Conservation (phyloP, 2,113 vertebrate genomes). For the Laterallus jamaicensis region DNA sequence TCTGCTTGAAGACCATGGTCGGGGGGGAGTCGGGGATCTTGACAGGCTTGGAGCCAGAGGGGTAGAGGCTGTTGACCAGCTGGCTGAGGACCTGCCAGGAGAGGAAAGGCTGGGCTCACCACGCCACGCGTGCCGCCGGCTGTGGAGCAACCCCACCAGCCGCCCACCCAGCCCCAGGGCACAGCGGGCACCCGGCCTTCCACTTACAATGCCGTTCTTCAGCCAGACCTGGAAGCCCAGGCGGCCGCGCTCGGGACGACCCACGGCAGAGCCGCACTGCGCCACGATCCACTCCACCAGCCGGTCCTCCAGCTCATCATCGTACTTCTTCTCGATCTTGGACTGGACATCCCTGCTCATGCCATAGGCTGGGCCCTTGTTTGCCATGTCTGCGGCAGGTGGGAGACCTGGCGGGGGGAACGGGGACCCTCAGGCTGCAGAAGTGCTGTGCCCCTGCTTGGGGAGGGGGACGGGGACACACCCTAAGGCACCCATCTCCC, state of each 20-base stretch:
- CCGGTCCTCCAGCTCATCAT: conserved; percentile 89
- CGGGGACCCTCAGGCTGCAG: not conserved
- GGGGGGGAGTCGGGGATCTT: conserved; percentile 86
- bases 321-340: conserved; percentile 97
- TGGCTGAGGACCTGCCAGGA: conserved; percentile 83
- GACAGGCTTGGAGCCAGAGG: conserved; percentile 81
- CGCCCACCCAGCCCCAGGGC: not conserved
- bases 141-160: accelerated
- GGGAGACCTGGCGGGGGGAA: not conserved
- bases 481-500: not conserved
- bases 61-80: conserved; percentile 90
- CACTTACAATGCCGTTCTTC: conserved; percentile 93
- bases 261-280: conserved; percentile 85
- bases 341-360: conserved; percentile 94
- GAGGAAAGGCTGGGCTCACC: not conserved
- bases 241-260: conserved; percentile 85
- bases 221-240: conserved; percentile 95
- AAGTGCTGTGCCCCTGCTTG: not conserved
- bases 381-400: conserved; percentile 85
- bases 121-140: accelerated
- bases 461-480: no score
- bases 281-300: conserved; percentile 91
- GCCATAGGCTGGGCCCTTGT: conserved; percentile 94
- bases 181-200: not conserved
- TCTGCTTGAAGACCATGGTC: conserved; percentile 96